Conservation (phyloP, 2,888 invertebrate genomes). For the Eugnorisma glareosa region DNA sequence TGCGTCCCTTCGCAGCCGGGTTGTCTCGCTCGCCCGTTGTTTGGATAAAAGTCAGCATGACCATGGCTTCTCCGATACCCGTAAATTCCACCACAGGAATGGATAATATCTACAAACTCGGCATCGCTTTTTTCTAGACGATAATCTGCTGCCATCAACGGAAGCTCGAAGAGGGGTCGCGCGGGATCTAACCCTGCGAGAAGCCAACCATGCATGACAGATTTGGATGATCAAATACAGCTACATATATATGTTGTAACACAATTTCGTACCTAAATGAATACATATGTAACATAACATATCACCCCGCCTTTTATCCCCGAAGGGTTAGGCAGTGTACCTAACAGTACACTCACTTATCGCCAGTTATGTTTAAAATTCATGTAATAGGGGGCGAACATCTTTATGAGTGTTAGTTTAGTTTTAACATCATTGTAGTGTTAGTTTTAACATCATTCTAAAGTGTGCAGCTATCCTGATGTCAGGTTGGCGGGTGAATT, state of each 20-base stretch:
- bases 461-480: too few species aligned
- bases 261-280: neutral
- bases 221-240: neutral
- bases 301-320: neutral
- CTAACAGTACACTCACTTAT: neutral
- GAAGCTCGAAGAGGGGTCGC: conserved; percentile 91
- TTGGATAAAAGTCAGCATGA: conserved; percentile 94
- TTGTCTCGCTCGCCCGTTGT: conserved; percentile 92
- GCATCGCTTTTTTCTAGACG: conserved; percentile 92
- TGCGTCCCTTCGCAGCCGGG: conserved; percentile 92
- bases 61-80: conserved; percentile 92
- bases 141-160: conserved; percentile 77
- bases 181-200: conserved; percentile 92
- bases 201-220: neutral
- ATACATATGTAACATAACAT: neutral
- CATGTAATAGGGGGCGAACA: neutral
- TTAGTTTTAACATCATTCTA: too few species aligned
- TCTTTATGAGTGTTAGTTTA: too few species aligned
- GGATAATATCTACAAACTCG: conserved; percentile 93
- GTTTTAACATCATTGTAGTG: too few species aligned
- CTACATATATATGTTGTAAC: neutral
- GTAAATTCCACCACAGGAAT: conserved; percentile 92
- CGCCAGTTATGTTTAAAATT: neutral
- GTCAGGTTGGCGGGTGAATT: too few species aligned
- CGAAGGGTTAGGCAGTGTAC: neutral